These are phyloP conservation scores for Alectoris magna DNA, from an alignment of 2,797 vertebrate species.

Conservation along the genomic window DNA sequence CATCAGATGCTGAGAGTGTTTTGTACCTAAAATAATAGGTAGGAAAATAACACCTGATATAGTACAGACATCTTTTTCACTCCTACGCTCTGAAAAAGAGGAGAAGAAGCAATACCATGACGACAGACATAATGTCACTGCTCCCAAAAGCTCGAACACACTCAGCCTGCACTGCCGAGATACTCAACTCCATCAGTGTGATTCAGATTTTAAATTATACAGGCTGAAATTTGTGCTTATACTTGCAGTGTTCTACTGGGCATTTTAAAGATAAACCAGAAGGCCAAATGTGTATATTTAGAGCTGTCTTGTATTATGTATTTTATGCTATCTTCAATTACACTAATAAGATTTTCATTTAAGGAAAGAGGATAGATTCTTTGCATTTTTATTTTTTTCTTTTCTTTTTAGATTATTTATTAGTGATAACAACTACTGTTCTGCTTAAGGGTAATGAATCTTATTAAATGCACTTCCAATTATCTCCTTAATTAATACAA, in stretches of 20 bases:
- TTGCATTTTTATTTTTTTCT: background rate
- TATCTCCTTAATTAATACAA: conserved; percentile 55
- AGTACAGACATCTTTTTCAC: conserved; percentile 15
- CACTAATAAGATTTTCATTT: conserved; percentile 37
- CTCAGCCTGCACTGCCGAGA: background rate
- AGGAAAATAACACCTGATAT: conserved; percentile 40
- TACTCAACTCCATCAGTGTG: background rate
- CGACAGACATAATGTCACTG: background rate
- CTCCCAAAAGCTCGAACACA: background rate
- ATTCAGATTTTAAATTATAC: background rate
- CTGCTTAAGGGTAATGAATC: conserved; percentile 68
- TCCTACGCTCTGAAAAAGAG: background rate
- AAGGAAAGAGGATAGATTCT: background rate
- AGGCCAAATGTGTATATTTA: conserved; percentile 11
- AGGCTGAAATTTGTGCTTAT: background rate
- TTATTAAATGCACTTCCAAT: conserved; percentile 47
- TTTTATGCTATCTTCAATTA: conserved; percentile 40
- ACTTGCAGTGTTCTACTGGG: background rate
- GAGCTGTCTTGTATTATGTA: background rate
- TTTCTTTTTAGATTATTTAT: conserved; percentile 56
- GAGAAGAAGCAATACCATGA: background rate
- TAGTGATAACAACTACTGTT: conserved; percentile 55
- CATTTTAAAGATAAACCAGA: conserved; percentile 37
- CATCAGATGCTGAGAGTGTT: conserved; percentile 41
- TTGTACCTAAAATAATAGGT: conserved; percentile 46